Conservation (phyloP, 2,888 invertebrate species). For the Lasioglossum malachurum region DNA sequence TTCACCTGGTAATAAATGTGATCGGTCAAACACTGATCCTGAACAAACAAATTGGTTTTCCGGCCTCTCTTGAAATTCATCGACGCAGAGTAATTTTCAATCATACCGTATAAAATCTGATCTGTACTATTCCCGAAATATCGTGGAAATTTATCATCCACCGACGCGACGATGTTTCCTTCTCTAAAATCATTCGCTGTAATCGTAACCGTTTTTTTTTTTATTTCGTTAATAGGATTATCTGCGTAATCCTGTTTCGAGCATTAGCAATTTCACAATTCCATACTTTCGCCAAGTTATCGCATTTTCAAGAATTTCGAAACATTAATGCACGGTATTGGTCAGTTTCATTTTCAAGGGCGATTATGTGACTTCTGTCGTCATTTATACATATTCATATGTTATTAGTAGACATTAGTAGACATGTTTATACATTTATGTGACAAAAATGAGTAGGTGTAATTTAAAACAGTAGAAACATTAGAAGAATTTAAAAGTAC, state of each 20-base stretch:
- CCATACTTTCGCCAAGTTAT: neutral
- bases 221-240: constrained; percentile 13
- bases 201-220: constrained; percentile 19
- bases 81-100: constrained; percentile 46
- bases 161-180: neutral
- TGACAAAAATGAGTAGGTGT: too few relatives aligned
- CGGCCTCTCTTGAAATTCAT: constrained; percentile 15
- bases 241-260: constrained; percentile 10
- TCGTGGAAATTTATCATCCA: constrained; percentile 23
- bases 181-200: neutral
- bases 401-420: too few relatives aligned
- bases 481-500: too few relatives aligned
- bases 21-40: constrained; percentile 39
- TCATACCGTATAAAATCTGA: constrained; percentile 34
- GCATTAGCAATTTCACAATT: constrained; percentile 26
- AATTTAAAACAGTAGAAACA: too few relatives aligned
- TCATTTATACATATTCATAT: neutral
- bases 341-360: neutral
- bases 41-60: constrained; percentile 49
- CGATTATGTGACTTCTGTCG: neutral
- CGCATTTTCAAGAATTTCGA: neutral
- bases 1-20: constrained; percentile 34
- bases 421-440: too few relatives aligned
- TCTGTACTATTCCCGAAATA: constrained; percentile 6
- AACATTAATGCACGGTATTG: constrained; percentile 2